Percentiles rank a stretch among this genome's conserved stretches.
These are phyloP conservation scores for Philereme transversata DNA, from an alignment of 2,888 invertebrate species.

Conservation along the genomic window DNA sequence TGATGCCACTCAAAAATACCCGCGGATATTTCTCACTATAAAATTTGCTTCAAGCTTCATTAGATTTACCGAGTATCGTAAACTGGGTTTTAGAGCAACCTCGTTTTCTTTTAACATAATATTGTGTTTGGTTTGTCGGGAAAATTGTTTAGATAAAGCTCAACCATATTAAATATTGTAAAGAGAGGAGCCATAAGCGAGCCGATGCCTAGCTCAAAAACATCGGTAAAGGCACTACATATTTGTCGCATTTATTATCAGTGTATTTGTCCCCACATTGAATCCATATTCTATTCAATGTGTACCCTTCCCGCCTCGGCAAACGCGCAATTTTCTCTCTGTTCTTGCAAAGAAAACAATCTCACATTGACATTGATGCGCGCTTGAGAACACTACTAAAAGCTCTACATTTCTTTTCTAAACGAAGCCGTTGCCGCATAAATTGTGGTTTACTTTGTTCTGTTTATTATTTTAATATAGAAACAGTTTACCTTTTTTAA, in stretches of 20 bases:
- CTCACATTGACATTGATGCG: conserved; percentile 4
- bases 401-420: conserved; percentile 2
- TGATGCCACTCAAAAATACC: conserved; percentile 12
- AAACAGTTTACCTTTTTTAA: too few species aligned
- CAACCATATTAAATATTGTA: conserved; percentile 7
- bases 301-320: conserved; percentile 38
- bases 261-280: conserved; percentile 27
- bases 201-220: conserved; percentile 7
- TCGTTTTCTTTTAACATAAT: conserved; percentile 10
- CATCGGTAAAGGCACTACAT: conserved; percentile 21
- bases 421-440: background rate
- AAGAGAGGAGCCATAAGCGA: conserved; percentile 6
- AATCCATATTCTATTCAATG: conserved; percentile 45
- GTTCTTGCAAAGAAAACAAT: conserved; percentile 38
- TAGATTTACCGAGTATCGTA: conserved; percentile 12
- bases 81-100: conserved; percentile 5
- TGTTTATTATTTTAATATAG: too few species aligned
- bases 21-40: conserved; percentile 20
- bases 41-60: conserved; percentile 19
- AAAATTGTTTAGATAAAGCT: conserved; percentile 5
- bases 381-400: conserved; percentile 9
- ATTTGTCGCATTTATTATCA: conserved; percentile 29
- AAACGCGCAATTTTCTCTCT: conserved; percentile 40
- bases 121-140: background rate
- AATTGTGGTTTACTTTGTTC: too few species aligned